Base-by-base conservation (phyloP, 2,888 invertebrate species). In the Cosmorhoe ocellata region DNA sequence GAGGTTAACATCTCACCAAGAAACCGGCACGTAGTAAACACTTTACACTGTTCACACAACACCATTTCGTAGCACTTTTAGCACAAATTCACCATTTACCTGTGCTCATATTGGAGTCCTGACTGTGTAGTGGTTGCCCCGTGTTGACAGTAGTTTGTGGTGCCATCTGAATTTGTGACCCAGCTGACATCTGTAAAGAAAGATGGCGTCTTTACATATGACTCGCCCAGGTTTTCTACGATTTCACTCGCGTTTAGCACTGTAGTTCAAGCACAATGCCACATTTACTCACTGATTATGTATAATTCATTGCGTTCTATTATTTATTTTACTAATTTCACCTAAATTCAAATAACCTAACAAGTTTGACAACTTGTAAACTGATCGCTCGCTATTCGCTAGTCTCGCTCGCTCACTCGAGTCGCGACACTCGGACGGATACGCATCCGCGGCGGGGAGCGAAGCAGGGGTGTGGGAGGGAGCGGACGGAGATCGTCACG, bases 81-180 rank as follows among this genome's bases (percentile, higher is more conserved):
- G 63, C 87, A 87, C 86, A 69, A 79, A 79, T 75, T 78, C 83
- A 79, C 81, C 72, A 89, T 91, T 92, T 91, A 96, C 95, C 95
- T 93, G 97, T 97, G 94, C 97, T 98, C 95, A 97, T 96, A 93
- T 98, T 98, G 92, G 98, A 98, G 94, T 97, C 97, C 93, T 97
- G 97, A 94, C 94, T 97, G 93, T 96, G 95, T 91, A 93, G 93
- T 91, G 95, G 93, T 93, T 95, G 95, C 84, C 91, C 91, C 79
- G 94, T 93, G 93, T 93, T 94, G 92, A 95, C 93, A 91, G 95
- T 95, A 90, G 96, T 95, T 94, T 97, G 96, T 91, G 97, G 96
- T 95, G 97, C 97, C 96, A 97, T 96, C 95, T 97, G 97, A 95
- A 97, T 94, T 94, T 97, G 97, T 93, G 97, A 95, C 93, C 96